Evolutionary conservation across 1,140 invertebrate genomes (phyloP), one percentile per base, ranked within the genome.

Genomic region (Drosophila parvula): DNA sequence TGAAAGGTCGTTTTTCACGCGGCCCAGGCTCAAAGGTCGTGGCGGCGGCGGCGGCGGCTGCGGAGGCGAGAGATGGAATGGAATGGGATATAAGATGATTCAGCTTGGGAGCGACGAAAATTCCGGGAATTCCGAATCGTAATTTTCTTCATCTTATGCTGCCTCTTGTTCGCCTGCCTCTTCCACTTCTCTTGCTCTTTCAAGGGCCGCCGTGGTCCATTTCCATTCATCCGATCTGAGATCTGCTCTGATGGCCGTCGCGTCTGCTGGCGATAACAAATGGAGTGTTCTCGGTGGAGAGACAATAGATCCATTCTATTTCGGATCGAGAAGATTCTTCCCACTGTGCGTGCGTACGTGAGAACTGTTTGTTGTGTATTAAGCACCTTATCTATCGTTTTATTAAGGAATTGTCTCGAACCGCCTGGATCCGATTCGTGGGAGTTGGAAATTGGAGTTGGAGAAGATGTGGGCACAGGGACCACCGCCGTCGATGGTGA

Each of bases 1-100:
- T 81, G 84, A 88, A 89, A 88, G 84, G 84, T 88, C 84, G 84
- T 89, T 88, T 89, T 88, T 88, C 84, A 90, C 84, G 81, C 84
- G 80, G 78, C 40, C 74, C 64, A 51, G 57, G 74, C 77, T 84
- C 80, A 88, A 88, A 88, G 84, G 84, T 89, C 84, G 83, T 74
- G 82, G 75, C 38, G 64, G 51, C 59, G 82, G 75, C 38, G 64
- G 51, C 59, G 63, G 84, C 74, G 79, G 70, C 30, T 62, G 48
- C 57, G 61, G 14, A 48, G 60, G 44, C 10, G 36, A 50, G 44
- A 53, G 51, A 53, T 38, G 32, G 51, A 53, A 22, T 34, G 34
- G 18, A 30, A 28, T 30, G 47, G 47, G 47, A 55, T 38, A 53
- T 36, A 71, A 79, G 83, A 89, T 88, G 83, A 88, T 89, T 88